A percentile compares a stretch with the other conserved stretches of the same genome.
Evolutionary conservation across 2,113 vertebrate species (phyloP).

Genomic region (Grantiella picta): DNA sequence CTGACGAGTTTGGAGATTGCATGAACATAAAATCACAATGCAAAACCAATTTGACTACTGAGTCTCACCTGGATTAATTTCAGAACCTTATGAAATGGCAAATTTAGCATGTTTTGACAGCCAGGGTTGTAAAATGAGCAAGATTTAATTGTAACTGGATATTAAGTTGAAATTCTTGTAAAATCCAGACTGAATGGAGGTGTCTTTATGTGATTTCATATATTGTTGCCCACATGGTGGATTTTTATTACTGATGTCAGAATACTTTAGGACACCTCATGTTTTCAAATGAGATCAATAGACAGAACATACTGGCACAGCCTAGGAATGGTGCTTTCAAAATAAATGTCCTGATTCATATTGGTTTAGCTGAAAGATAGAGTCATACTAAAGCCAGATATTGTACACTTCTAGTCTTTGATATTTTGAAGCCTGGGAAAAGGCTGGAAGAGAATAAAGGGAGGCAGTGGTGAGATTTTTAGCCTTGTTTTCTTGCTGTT

Average conservation of each 20-base stretch:
- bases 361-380: neutral
- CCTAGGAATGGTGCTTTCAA: neutral
- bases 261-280: neutral
- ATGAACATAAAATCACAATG: neutral
- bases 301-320: neutral
- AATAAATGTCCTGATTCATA: neutral
- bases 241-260: neutral
- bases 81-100: slow-evolving; percentile 8
- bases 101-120: neutral
- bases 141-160: neutral
- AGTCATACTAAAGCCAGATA: neutral
- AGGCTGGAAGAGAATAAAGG: neutral
- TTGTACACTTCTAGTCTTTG: neutral
- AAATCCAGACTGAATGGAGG: neutral
- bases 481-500: neutral
- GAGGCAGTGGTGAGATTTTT: neutral
- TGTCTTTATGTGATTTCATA: neutral
- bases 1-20: neutral
- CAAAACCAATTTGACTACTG: neutral
- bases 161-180: neutral
- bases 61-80: neutral
- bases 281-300: neutral
- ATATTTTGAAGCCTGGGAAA: neutral
- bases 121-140: neutral
- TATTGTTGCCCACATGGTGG: neutral